Evolutionary conservation across 2,113 vertebrate genomes (phyloP), one percentile per base, ranked within the genome.

Genomic region (Calidris pugnax): DNA sequence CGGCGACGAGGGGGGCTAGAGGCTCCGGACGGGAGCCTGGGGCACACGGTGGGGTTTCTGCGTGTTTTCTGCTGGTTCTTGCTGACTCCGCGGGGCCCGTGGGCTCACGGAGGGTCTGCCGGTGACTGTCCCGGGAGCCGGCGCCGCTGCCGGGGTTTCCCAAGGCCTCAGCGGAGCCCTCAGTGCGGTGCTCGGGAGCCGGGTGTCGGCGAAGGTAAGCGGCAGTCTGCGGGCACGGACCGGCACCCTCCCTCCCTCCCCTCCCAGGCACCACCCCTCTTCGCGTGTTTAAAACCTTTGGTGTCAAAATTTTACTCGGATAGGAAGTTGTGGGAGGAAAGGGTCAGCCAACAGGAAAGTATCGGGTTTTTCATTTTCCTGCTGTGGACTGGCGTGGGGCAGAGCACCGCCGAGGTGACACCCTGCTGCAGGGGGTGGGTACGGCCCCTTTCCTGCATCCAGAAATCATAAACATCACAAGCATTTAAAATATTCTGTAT

Each of bases 301-400:
- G 32, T 87, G 80, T 93, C 47, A 94, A 57, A 86, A 81, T 78
- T 81, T 81, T 56, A 26, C 35, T 90, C 22, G 17, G 39, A 78
- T 56, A 62, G 95, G 94, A 93, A 96, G 43, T 84, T 59, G 69
- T 41, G 89, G 86, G 69, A 89, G 91, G 95, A 95, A 93, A 14
- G 74, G 87, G 97, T 94, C 96, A 95, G 90, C 86, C 83, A 94
- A 93, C 80, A 94, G 96, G 95, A 95, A 97, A 37, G 76, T 85
- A 93, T 7, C 3, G 0, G 9, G 45, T 0, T 68, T 85, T 93
- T 90, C 64, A 79, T 87, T 91, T 95, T 95, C 94, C 95, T 77
- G 39, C 47, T 56, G 39, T 15, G 81, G 64, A 43, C 79, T 95
- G 95, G 79, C 76, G 37, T 37, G 53, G 63, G 67, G 47, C 79